Percentiles rank a stretch among this genome's conserved stretches.
Conservation (phyloP, 2,888 invertebrate genomes). For the Leuctra nigra region DNA sequence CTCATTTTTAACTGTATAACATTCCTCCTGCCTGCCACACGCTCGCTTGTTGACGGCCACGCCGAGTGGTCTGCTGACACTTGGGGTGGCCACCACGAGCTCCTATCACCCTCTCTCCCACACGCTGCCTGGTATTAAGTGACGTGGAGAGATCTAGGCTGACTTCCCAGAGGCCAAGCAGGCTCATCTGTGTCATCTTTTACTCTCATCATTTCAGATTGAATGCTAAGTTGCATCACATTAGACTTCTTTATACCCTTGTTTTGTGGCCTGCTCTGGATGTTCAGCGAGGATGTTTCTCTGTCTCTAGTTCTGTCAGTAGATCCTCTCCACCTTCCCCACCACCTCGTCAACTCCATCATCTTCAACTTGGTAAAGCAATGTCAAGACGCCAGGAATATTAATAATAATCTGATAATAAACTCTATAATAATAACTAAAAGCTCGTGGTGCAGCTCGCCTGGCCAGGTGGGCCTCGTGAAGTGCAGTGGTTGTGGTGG, state of each 20-base stretch:
- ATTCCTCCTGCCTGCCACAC: no score
- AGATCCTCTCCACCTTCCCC: not conserved
- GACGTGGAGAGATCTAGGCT: not conserved
- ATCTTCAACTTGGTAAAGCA: slow-evolving; percentile 33
- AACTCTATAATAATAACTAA: not conserved
- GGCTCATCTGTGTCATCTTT: not conserved
- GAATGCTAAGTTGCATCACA: not conserved
- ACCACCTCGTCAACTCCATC: not conserved
- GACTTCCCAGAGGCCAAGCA: not conserved
- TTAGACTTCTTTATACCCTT: not conserved
- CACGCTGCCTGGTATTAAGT: no score
- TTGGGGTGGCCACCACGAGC: not conserved
- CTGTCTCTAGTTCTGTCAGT: not conserved
- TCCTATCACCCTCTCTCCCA: not conserved
- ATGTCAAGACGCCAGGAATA: slow-evolving; percentile 32
- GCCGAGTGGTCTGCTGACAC: not conserved
- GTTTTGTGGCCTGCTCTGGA: not conserved
- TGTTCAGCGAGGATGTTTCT: not conserved
- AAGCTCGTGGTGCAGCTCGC: slow-evolving; percentile 1
- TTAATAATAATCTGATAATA: slow-evolving; percentile 13
- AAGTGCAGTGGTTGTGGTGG: not conserved
- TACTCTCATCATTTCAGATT: not conserved
- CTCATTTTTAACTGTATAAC: slow-evolving; percentile 31
- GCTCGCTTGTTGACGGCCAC: not conserved
- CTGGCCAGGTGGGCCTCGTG: not conserved